phyloP scores from a whole-genome alignment of 2,888 invertebrate species.

The Archips crataeganus region DNA sequence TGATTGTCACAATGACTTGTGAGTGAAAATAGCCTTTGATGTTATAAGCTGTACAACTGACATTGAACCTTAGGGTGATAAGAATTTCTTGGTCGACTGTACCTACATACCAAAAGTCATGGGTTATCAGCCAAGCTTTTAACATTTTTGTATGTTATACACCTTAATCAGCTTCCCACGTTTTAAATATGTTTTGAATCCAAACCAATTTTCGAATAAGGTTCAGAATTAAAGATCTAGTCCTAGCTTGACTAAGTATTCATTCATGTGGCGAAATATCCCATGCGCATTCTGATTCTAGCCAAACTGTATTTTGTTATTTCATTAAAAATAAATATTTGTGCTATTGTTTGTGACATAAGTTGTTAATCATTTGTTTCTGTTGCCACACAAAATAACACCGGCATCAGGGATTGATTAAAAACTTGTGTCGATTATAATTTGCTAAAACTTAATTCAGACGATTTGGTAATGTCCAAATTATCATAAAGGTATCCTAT shows the following conservation, averaged over 20 bases:
- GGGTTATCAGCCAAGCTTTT: too few relatives aligned
- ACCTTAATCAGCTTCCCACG: too few relatives aligned
- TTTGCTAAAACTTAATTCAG: not conserved
- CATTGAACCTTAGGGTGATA: too few relatives aligned
- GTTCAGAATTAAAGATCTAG: too few relatives aligned
- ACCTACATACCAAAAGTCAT: too few relatives aligned
- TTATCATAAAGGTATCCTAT: not conserved
- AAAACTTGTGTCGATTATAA: not conserved
- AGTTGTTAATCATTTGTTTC: not conserved
- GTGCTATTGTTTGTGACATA: constrained; percentile 3
- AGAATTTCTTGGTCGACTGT: too few relatives aligned
- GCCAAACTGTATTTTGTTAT: not conserved
- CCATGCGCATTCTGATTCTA: not conserved
- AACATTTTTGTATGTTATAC: too few relatives aligned
- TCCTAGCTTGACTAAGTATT: not conserved
- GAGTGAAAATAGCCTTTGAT: too few relatives aligned
- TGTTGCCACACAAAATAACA: not conserved
- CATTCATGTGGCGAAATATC: not conserved
- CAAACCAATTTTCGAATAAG: too few relatives aligned
- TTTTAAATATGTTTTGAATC: too few relatives aligned
- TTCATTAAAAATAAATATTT: not conserved
- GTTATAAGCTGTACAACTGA: too few relatives aligned
- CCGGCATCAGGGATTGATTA: not conserved
- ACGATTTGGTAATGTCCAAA: not conserved
- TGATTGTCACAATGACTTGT: too few relatives aligned